phyloP scores from a whole-genome alignment of 2,888 invertebrate genomes.

The Mythimna loreyi region DNA sequence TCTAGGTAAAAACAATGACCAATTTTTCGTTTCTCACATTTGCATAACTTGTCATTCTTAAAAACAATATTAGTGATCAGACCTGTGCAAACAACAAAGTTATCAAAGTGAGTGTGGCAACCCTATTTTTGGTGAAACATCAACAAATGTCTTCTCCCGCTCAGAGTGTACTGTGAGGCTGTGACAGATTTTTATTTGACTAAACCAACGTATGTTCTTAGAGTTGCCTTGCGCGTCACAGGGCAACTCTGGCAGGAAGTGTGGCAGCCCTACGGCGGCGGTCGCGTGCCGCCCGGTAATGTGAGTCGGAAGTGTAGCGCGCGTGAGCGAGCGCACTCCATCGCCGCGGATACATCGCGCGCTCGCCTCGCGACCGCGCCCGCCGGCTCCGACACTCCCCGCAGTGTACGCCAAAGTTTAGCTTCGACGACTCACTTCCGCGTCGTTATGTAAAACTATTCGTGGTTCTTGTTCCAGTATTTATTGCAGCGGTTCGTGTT shows the following conservation, averaged over 20 bases:
- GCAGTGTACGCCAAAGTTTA: conserved; percentile 40
- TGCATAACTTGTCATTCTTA: no score
- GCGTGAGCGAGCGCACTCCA: conserved; percentile 10
- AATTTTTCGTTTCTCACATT: conserved; percentile 1
- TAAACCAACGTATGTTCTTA: no score
- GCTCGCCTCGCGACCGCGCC: conserved; percentile 10
- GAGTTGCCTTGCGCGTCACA: no score
- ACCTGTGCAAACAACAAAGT: conserved; percentile 1
- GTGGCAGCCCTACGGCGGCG: conserved; percentile 22
- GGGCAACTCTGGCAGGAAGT: no score
- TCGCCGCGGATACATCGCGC: conserved; percentile 26
- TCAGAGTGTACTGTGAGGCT: no score
- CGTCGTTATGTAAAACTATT: conserved; percentile 51
- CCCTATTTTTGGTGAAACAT: no score
- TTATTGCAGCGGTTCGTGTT: conserved; percentile 49
- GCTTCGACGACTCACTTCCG: conserved; percentile 40
- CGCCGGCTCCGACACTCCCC: conserved; percentile 18
- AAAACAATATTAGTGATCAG: background rate
- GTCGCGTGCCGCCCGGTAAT: conserved; percentile 44
- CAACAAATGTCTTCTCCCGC: no score
- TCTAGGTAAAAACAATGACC: background rate
- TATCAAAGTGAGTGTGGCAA: background rate
- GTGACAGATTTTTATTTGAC: no score
- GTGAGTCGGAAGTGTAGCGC: conserved; percentile 14
- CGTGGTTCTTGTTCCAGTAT: conserved; percentile 47